Base-by-base conservation (phyloP, 2,797 vertebrate genomes). In the Sebastes ruberrimus region DNA sequence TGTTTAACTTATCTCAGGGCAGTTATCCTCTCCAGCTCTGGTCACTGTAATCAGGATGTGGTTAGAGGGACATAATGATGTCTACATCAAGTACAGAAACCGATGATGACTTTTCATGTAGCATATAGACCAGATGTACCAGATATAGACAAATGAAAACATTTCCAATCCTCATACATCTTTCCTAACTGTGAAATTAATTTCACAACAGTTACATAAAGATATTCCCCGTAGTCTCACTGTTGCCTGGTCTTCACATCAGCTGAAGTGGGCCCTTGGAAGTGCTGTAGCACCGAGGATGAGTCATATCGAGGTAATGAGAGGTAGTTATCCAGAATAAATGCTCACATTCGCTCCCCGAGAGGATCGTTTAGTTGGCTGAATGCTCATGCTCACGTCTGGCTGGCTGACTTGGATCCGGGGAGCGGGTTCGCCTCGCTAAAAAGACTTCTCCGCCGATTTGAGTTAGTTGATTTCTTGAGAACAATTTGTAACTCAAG, bases 271-370 rank as follows among this genome's bases (percentile, higher is more conserved):
- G 62, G 73, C 33, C 18, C 46, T 75, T 84, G 67, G 77, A 86
- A 79, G 78, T 66, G 27, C 71, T 75, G 80, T 66, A 81, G 80
- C 82, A 87, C 92, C 86, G 80, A 81, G 74, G 84, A 91, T 95
- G 94, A 95, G 83, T 95, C 93, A 95, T 84, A 59, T 86, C n/a
- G 75, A 91, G 69, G 82, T 88, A 93, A 93, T 92, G 84, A 86
- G 87, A 92, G 81, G 90, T 85, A 89, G 84, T 94, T 92, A 89
- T 84, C 81, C 86, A 80, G 88, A 92, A 93, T 75, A 88, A 92
- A 86, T 76, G 81, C 87, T 90, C 76, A 74, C 65, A 83, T 91
- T 89, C 71, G 82, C 84, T 82, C 71, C 71, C 61, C 38, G 74
- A 87, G 82, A 88, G 78, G 75, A 86, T 89, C n/a, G 38, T 89